These are phyloP conservation scores for Hyles vespertilio DNA, from an alignment of 1,140 invertebrate species.

Conservation along the genomic window DNA sequence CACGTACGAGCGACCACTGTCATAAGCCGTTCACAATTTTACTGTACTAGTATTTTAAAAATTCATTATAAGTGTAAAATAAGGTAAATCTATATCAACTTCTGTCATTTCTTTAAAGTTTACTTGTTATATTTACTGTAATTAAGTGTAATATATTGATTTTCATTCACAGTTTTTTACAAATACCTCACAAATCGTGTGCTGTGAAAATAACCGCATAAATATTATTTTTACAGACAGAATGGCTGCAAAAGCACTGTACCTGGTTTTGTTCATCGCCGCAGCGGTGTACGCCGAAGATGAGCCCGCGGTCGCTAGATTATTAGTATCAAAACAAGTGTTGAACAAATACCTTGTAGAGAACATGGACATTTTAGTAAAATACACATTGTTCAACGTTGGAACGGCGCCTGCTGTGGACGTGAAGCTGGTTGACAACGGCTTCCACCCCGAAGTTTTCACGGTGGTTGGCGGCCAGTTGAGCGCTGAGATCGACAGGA, in stretches of 20 bases:
- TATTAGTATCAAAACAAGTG: constrained; percentile 91
- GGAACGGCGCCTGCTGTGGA: constrained; percentile 91
- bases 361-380: constrained; percentile 96
- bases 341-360: constrained; percentile 99
- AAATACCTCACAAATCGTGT: constrained; percentile 9
- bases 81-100: constrained; percentile 19
- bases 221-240: constrained; percentile 50
- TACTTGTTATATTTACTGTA: background rate
- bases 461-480: constrained; percentile 90
- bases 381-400: constrained; percentile 92
- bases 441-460: constrained; percentile 93
- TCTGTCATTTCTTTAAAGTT: no score
- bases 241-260: constrained; percentile 62
- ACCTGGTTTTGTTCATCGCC: constrained; percentile 57
- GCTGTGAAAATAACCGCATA: constrained; percentile 12
- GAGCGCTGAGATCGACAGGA: constrained; percentile 89
- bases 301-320: constrained; percentile 80
- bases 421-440: constrained; percentile 91
- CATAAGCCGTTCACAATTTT: constrained; percentile 23
- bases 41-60: background rate
- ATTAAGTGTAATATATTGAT: background rate
- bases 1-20: constrained; percentile 59
- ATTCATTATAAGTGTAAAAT: constrained; percentile 17
- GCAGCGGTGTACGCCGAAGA: constrained; percentile 78
- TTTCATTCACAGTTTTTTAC: constrained; percentile 18